These are phyloP conservation scores for Halocynthia aurantium DNA, from an alignment of 23 tunicate species.

Conservation along the genomic window DNA sequence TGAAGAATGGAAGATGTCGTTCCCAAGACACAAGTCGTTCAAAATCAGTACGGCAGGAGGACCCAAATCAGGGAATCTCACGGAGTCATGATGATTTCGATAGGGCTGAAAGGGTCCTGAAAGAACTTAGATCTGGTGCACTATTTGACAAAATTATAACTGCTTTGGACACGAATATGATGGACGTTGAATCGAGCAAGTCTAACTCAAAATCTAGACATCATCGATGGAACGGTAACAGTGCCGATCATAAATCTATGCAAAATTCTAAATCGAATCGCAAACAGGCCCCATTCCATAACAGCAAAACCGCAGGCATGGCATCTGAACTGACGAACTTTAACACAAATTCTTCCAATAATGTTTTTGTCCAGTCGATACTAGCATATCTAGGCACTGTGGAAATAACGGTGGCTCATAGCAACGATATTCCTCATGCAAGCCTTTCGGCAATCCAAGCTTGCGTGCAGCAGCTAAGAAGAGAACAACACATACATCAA, in stretches of 20 bases:
- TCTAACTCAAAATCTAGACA: background rate
- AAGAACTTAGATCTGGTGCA: slow-evolving; percentile 53
- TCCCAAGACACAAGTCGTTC: background rate
- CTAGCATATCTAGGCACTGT: slow-evolving; percentile 78
- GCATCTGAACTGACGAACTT: background rate
- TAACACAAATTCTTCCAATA: slow-evolving; percentile 5
- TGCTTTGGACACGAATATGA: slow-evolving; percentile 11
- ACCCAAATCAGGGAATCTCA: background rate
- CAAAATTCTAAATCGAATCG: background rate
- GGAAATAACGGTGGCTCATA: slow-evolving; percentile 19
- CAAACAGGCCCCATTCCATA: background rate
- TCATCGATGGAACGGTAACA: background rate
- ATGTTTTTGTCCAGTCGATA: slow-evolving; percentile 44
- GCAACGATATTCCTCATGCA: background rate
- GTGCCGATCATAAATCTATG: slow-evolving; percentile 7
- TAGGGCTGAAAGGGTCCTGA: slow-evolving; percentile 53
- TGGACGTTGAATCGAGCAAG: background rate
- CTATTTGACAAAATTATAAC: slow-evolving; percentile 41
- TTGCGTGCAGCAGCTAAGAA: slow-evolving; percentile 53
- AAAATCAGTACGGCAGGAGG: background rate
- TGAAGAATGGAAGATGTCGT: background rate
- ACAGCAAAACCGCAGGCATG: background rate
- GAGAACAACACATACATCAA: slow-evolving; percentile 77
- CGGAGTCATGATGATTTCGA: slow-evolving; percentile 1
- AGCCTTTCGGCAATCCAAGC: slow-evolving; percentile 42